Base-by-base conservation (phyloP, 2,888 invertebrate species). In the Trissoscelio sp. region DNA sequence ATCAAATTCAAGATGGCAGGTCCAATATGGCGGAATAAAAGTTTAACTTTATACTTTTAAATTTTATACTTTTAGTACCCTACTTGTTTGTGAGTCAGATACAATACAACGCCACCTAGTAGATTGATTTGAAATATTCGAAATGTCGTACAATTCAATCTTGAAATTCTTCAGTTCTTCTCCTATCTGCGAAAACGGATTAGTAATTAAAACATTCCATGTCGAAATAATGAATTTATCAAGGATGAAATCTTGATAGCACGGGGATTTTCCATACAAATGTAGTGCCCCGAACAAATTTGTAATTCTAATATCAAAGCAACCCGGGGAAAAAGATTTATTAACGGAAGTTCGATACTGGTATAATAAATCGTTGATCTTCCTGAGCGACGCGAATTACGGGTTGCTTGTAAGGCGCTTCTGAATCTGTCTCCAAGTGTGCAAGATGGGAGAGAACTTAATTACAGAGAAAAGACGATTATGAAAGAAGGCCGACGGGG, bases 391-490 rank as follows among this genome's bases (percentile, higher is more conserved):
- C 72, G 66, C 82, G 57, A 62, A 82, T 80, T 80, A 79, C 73
- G 64, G 34, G 39, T 62, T 55, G 69, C 73, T 81, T 74, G 73
- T 78, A 78, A 73, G 67, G 74, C 69, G 73, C 69, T 57, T 39
- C 66, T 78, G 82, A 77, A 72, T 73, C 74, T 55, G 74, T 79
- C 82, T 79, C 67, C 67, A 42, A 75, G 79, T 74, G 70, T 70
- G 60, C 75, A 51, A 58, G 57, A 66, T 53, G 73, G 69, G 62
- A 80, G 77, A 67, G 77, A 80, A 82, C 82, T 82, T 82, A 82
- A 82, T 82, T 82, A 80, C 79, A 73, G 57, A 82, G 77, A 82
- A 82, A 80, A 80, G 82, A 82, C 79, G 82, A 82, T 82, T 82
- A 82, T 82, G 75, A 82, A 77, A 79, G 70, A 79, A 75, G 74